Percentiles rank a stretch among this genome's conserved stretches.
These are phyloP conservation scores for Eristalis pertinax DNA, from an alignment of 2,888 invertebrate species.

Conservation along the genomic window DNA sequence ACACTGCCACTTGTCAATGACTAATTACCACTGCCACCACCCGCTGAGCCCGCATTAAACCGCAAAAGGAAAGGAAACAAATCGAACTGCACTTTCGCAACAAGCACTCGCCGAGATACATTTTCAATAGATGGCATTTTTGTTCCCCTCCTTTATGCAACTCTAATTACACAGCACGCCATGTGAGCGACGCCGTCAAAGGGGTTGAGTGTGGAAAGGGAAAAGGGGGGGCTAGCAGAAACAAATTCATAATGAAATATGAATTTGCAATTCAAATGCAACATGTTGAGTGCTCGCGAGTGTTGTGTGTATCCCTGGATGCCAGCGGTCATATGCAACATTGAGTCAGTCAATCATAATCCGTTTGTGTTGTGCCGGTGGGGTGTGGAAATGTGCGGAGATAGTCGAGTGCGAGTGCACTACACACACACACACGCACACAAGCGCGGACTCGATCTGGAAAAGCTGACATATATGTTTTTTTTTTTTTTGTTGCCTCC, in stretches of 20 bases:
- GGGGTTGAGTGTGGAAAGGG: not conserved
- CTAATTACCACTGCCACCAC: constrained; percentile 35
- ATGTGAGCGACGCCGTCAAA: not conserved
- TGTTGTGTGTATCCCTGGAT: constrained; percentile 4
- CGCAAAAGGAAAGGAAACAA: constrained; percentile 8
- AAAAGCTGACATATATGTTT: constrained; percentile 50
- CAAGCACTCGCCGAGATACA: constrained; percentile 8
- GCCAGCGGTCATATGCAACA: constrained; percentile 30
- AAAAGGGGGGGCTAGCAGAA: not conserved
- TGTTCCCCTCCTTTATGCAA: constrained; percentile 38
- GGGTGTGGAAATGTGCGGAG: constrained; percentile 5
- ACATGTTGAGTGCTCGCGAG: constrained; percentile 43
- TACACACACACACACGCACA: constrained; percentile 1
- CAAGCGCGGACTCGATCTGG: not conserved
- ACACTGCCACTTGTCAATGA: constrained; percentile 40
- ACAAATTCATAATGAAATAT: constrained; percentile 52
- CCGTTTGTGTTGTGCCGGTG: constrained; percentile 3
- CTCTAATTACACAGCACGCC: constrained; percentile 34
- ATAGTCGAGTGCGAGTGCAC: constrained; percentile 11
- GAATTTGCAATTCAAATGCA: constrained; percentile 68
- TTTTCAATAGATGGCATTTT: constrained; percentile 51
- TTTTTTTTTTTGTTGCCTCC: not conserved
- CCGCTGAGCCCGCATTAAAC: not conserved
- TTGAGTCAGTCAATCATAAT: constrained; percentile 44
- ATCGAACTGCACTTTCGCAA: constrained; percentile 19